Conservation (phyloP, 2,113 vertebrate species). For the Micronycteris hirsuta region DNA sequence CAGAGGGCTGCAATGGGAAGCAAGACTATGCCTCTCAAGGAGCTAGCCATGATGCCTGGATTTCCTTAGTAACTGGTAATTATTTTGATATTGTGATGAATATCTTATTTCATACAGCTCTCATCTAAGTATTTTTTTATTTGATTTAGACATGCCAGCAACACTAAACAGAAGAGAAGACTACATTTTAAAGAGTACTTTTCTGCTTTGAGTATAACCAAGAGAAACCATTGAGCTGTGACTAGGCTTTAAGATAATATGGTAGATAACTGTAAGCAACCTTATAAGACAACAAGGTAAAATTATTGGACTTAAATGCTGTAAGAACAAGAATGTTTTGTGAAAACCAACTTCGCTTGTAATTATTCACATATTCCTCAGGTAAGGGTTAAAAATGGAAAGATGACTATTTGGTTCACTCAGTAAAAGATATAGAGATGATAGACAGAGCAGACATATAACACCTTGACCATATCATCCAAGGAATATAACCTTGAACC, state of each 20-base stretch:
- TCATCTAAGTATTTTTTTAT: not conserved
- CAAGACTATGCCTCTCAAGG: not conserved
- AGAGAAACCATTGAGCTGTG: not conserved
- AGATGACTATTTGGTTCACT: not conserved
- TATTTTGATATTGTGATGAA: slow-evolving; percentile 18
- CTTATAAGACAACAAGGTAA: not conserved
- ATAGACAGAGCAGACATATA: not conserved
- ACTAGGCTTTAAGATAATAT: not conserved
- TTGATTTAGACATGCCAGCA: slow-evolving; percentile 5
- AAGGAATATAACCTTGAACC: not conserved
- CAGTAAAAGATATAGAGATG: not conserved
- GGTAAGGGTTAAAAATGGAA: not conserved
- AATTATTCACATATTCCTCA: not conserved
- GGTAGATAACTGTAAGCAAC: not conserved
- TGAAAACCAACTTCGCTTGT: not conserved
- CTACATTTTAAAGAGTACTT: not conserved
- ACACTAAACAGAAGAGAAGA: not conserved
- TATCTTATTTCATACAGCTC: not conserved
- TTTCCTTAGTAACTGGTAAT: not conserved
- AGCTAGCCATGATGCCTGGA: not conserved
- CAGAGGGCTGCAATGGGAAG: not conserved
- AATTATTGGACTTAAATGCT: not conserved
- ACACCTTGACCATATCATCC: not conserved
- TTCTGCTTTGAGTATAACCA: not conserved
- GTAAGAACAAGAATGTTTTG: not conserved